These are phyloP conservation scores for Laticauda laticaudata DNA, from an alignment of 2,113 vertebrate species.

Conservation along the genomic window DNA sequence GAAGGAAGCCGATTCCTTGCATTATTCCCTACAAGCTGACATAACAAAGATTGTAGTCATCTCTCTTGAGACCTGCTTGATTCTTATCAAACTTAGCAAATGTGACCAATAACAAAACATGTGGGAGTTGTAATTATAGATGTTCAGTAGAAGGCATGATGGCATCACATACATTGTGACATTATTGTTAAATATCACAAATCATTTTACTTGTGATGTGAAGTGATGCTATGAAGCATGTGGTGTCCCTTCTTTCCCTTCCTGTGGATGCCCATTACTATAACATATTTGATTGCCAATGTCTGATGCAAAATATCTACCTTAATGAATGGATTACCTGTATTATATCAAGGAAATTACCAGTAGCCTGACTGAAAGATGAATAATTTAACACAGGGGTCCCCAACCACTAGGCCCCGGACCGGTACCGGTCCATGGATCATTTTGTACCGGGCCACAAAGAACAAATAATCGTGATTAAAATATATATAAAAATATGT, in stretches of 20 bases:
- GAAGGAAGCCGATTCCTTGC: background rate
- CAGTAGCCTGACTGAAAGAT: background rate
- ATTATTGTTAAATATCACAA: background rate
- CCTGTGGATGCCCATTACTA: background rate
- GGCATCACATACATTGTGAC: background rate
- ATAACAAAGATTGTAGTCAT: background rate
- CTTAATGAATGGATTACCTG: background rate
- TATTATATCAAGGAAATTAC: background rate
- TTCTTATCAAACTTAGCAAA: background rate
- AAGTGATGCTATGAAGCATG: background rate
- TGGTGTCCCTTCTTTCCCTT: background rate
- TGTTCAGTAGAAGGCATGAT: background rate
- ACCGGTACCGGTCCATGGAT: too few species aligned
- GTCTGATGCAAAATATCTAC: background rate
- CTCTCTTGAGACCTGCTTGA: background rate
- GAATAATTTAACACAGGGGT: background rate
- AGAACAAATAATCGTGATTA: too few species aligned
- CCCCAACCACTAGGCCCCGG: too few species aligned
- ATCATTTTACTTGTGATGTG: background rate
- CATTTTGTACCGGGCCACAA: too few species aligned
- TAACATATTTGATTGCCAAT: background rate
- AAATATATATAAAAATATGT: too few species aligned
- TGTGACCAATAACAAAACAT: background rate
- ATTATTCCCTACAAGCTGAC: background rate
- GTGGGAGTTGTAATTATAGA: background rate